Percentiles rank a stretch among this genome's conserved stretches.
These are phyloP conservation scores for Rhamphomyia laevipes DNA, from an alignment of 2,888 invertebrate genomes.

Conservation along the genomic window DNA sequence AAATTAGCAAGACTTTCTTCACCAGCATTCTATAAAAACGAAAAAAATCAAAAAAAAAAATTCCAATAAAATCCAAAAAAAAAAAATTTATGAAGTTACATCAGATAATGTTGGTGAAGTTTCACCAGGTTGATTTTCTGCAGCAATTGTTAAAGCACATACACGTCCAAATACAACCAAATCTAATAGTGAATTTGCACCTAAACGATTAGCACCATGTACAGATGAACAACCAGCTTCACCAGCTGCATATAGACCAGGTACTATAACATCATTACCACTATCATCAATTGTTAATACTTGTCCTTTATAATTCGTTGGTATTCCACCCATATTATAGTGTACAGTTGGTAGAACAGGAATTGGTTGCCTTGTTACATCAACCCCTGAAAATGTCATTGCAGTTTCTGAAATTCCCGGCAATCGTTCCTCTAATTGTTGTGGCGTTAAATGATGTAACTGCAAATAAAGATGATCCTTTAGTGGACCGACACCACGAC, in stretches of 20 bases:
- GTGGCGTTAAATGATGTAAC: slow-evolving; percentile 84
- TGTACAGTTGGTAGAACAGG: slow-evolving; percentile 95
- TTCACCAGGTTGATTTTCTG: slow-evolving; percentile 74
- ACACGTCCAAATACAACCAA: slow-evolving; percentile 93
- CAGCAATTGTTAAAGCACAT: slow-evolving; percentile 75
- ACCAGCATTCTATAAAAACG: slow-evolving; percentile 60
- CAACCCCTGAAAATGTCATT: slow-evolving; percentile 98
- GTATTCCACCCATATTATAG: slow-evolving; percentile 96
- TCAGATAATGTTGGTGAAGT: slow-evolving; percentile 52
- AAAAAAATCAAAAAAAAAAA: background rate
- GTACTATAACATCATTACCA: slow-evolving; percentile 44
- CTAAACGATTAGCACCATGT: slow-evolving; percentile 91
- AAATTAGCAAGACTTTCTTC: slow-evolving; percentile 84
- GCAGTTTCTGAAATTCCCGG: slow-evolving; percentile 68
- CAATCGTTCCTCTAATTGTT: slow-evolving; percentile 55
- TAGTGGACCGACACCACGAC: slow-evolving; percentile 85
- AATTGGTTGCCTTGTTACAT: slow-evolving; percentile 89
- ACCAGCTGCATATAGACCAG: slow-evolving; percentile 82
- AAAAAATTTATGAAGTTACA: slow-evolving; percentile 32
- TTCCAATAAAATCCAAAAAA: slow-evolving; percentile 5
- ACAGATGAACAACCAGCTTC: slow-evolving; percentile 89
- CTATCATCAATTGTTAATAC: slow-evolving; percentile 36
- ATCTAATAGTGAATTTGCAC: slow-evolving; percentile 94
- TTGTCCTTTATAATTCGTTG: slow-evolving; percentile 90
- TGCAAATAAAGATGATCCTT: slow-evolving; percentile 89